Evolutionary conservation across 1,140 invertebrate genomes (phyloP).

Genomic region (Araneus ventricosus): DNA sequence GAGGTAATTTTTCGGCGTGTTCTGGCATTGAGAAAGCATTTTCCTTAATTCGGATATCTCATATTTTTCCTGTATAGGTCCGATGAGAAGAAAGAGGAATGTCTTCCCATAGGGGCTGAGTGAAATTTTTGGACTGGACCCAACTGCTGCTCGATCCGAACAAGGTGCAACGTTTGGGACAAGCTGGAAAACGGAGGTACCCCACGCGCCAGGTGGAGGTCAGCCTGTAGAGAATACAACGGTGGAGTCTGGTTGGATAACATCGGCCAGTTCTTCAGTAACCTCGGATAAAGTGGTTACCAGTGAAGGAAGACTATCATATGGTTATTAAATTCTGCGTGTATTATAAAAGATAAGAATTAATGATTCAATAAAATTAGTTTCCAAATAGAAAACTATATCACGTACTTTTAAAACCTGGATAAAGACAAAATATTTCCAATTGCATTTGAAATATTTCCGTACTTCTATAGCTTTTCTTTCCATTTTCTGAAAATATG

Average conservation of each 20-base stretch:
- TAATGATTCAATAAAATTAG: too few relatives aligned
- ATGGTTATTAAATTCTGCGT: too few relatives aligned
- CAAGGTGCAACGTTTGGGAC: slow-evolving; percentile 3
- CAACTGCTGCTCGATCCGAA: background rate
- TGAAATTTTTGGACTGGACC: background rate
- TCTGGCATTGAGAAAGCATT: too few relatives aligned
- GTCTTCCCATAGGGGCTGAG: background rate
- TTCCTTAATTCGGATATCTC: too few relatives aligned
- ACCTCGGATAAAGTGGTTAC: background rate
- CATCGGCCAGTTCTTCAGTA: background rate
- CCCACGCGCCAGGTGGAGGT: background rate
- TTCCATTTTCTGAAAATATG: too few relatives aligned
- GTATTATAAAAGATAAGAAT: too few relatives aligned
- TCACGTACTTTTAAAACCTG: background rate
- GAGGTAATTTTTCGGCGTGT: too few relatives aligned
- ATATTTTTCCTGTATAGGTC: background rate
- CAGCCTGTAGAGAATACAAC: slow-evolving; percentile 23
- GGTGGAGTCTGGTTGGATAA: slow-evolving; percentile 24
- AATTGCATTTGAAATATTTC: too few relatives aligned
- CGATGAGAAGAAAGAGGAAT: background rate
- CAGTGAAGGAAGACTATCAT: too few relatives aligned
- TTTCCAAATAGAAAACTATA: too few relatives aligned
- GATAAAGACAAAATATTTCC: too few relatives aligned
- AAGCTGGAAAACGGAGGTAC: background rate
- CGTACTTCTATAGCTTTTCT: too few relatives aligned